phyloP scores from a whole-genome alignment of 2,797 vertebrate genomes.

The Lagorchestes hirsutus region DNA sequence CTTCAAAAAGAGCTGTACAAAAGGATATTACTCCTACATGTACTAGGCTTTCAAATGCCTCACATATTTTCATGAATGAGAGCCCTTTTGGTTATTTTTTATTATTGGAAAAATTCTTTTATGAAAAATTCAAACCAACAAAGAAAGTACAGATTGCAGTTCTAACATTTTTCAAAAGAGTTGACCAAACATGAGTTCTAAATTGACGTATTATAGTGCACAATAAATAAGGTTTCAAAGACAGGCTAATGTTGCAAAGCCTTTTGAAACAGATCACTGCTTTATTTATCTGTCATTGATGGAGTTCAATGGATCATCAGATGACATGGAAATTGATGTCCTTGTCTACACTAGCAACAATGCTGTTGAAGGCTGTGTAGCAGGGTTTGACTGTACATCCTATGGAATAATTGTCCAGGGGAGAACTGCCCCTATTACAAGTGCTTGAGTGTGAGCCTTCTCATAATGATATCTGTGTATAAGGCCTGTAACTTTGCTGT shows the following conservation, averaged over 20 bases:
- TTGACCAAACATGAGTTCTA: slow-evolving; percentile 80
- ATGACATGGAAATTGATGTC: slow-evolving; percentile 65
- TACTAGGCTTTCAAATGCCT: slow-evolving; percentile 84
- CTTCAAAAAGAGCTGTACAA: slow-evolving; percentile 78
- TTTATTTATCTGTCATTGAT: slow-evolving; percentile 69
- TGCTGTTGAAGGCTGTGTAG: slow-evolving; percentile 18
- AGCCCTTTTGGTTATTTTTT: slow-evolving; percentile 83
- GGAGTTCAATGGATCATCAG: slow-evolving; percentile 68
- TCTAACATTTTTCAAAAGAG: slow-evolving; percentile 83
- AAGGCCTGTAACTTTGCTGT: slow-evolving; percentile 50
- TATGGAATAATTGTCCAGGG: slow-evolving; percentile 42
- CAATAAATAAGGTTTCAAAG: slow-evolving; percentile 83
- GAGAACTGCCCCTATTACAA: slow-evolving; percentile 35
- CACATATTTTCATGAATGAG: slow-evolving; percentile 89
- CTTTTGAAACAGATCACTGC: slow-evolving; percentile 78
- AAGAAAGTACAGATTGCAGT: slow-evolving; percentile 86
- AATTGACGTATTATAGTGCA: slow-evolving; percentile 85
- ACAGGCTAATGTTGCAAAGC: slow-evolving; percentile 76
- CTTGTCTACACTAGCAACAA: slow-evolving; percentile 65
- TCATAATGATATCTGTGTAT: slow-evolving; percentile 18
- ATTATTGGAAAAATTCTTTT: slow-evolving; percentile 83
- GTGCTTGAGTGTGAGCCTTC: slow-evolving; percentile 6
- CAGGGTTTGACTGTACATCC: slow-evolving; percentile 37
- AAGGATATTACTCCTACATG: slow-evolving; percentile 86
- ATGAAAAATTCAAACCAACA: slow-evolving; percentile 86